Base-by-base conservation (phyloP, 2,113 vertebrate genomes). In the Echinops telfairi region DNA sequence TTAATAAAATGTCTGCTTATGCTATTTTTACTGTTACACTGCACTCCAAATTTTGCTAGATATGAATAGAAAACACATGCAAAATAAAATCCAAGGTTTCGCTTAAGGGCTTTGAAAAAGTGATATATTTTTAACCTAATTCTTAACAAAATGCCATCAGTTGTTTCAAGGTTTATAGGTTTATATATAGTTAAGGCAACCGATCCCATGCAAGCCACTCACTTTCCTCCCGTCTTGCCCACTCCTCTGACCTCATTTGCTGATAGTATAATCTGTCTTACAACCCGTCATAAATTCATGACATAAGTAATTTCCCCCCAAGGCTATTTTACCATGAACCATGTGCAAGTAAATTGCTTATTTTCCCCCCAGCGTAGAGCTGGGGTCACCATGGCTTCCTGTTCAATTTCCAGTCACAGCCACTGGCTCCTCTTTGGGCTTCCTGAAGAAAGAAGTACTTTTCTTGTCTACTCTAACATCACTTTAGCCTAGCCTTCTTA, bases 191-290 rank as follows among this genome's bases (percentile, higher is more conserved):
- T 95, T 91, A 97, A 96, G 95, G 94, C 76, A 93, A 90, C 95
- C 90, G 97, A 88, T 96, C 95, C 93, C 92, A 89, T 88, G 43
- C 75, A 85, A 96, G 73, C 82, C 94, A 94, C 89, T 95, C 96
- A 68, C 96, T 97, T 96, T 95, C 58, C 95, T 88, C 90, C 93
- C 95, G 89, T 97, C 95, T 92, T 97, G 85, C 89, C 94, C 85
- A 78, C 85, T 96, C 91, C 88, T 97, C 95, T 98, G 97, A 98
- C 98, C 97, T 98, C 97, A 98, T 98, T 98, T 98, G 96, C 97
- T 96, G 97, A 97, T 97, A 92, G 97, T 96, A 97, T 98, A 98
- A 98, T 98, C 98, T 98, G 95, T 98, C 97, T 98, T 98, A 97
- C 95, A 98, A 98, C 93, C 92, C 89, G 94, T 97, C 97, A 96